Evolutionary conservation across 2,888 invertebrate species (phyloP), one percentile per base, ranked within the genome.

Genomic region (Escarpia spicata): DNA sequence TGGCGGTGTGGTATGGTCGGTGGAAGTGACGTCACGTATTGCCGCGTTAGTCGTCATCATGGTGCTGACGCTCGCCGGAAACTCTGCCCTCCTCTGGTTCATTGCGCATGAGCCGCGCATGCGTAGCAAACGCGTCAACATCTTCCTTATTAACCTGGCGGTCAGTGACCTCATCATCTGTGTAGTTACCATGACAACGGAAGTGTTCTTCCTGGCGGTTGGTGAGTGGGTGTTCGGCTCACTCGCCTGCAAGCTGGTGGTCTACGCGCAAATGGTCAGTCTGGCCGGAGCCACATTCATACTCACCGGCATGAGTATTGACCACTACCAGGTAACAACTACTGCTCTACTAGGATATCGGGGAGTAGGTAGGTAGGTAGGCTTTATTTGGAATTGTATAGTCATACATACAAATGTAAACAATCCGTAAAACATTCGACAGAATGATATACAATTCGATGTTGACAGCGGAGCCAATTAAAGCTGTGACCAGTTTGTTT

Each of bases 141-240:
- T 97, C 37, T 96, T 96, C 94, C 96, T 97, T 44, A 94, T 96
- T 43, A 96, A 97, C 94, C 94, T 97, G 92, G 97, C 97, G 31
- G 94, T 96, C 43, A 96, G 96, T 0, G 97, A 97, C 94, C 94
- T 97, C 60, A 96, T 96, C 37, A 96, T 97, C 9, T 96, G 96
- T 60, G 94, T 95, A 75, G 95, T 96, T 52, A 96, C 96, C 6
- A 97, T 96, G 96, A 96, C 96, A 37, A 96, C 96, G 10, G 97
- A 97, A 94, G 95, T 97, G 45, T 94, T 97, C 26, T 96, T 96
- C 93, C 95, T 96, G 60, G 96, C 96, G 0, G 96, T 96, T 93
- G 96, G 96, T 6, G 96, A 97, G 93, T 97, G 97, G 97, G 96
- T 96, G 12, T 95, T 97, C 26, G 97, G 97, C 0, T 95, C 95